Evolutionary conservation across 2,888 invertebrate genomes (phyloP).

Genomic region (Digitonthophagus gazella): DNA sequence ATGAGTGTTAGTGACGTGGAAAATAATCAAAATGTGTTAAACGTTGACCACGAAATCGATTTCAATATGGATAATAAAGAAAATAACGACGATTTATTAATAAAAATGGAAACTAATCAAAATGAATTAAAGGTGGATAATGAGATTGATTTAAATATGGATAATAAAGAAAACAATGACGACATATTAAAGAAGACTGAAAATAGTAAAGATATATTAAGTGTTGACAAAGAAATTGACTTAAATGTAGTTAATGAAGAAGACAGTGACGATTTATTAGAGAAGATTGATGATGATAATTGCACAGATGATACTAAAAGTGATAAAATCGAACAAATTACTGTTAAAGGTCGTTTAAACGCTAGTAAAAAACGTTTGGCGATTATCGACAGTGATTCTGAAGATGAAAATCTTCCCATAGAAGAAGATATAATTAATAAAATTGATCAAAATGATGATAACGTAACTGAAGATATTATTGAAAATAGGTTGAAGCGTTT

Average conservation of each 20-base stretch:
- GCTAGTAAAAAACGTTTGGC: constrained; percentile 17
- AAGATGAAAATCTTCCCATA: constrained; percentile 25
- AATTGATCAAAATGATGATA: constrained; percentile 31
- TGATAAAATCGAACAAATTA: too few relatives aligned
- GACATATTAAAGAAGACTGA: too few relatives aligned
- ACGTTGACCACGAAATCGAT: background rate
- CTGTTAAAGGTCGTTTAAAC: background rate
- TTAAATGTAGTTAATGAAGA: too few relatives aligned
- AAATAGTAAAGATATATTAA: background rate
- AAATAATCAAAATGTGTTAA: background rate
- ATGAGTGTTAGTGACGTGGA: background rate
- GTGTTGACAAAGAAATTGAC: background rate
- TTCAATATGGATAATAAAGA: too few relatives aligned
- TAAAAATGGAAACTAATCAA: background rate
- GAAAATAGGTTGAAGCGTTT: constrained; percentile 35
- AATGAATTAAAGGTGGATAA: background rate
- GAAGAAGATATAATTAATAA: constrained; percentile 32
- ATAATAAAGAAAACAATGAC: too few relatives aligned
- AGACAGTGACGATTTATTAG: background rate
- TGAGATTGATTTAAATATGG: too few relatives aligned
- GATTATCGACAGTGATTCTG: constrained; percentile 35
- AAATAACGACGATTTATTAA: too few relatives aligned
- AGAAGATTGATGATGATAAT: background rate
- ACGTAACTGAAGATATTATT: constrained; percentile 28
- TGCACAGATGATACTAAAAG: background rate